Evolutionary conservation across 2,113 vertebrate species (phyloP), one percentile per base, ranked within the genome.

Genomic region (Gopherus flavomarginatus): DNA sequence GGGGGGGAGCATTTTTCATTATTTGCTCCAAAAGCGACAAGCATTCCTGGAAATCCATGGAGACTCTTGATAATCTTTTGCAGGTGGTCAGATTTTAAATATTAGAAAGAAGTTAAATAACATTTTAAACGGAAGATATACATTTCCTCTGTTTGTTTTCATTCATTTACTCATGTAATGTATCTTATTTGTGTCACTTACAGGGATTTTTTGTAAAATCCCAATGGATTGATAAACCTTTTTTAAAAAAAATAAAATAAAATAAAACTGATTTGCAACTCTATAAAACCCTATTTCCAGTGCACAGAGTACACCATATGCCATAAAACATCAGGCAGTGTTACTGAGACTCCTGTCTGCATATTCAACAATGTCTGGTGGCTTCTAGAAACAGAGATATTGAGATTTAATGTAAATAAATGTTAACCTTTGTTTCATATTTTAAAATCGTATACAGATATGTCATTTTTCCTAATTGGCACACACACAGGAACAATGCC

Each of bases 81-180:
- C 95, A 97, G 97, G 96, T 96, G 95, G 97, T 91, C 96, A 93
- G 90, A 89, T 94, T 97, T 97, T 94, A 95, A 97, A 94, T 93
- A 96, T 91, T 81, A 95, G 92, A 93, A 88, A 95, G 87, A 96
- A 90, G 42, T 57, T 29, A 92, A 94, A 89, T 78, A 95, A 89
- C n/a, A 1, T 92, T 95, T 69, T 89, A 88, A 95, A 96, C 95
- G 96, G 96, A 96, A 96, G 94, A 90, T 89, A 96, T 86, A 81
- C 89, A 96, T 90, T 95, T 90, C 92, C 88, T 95, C 93, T 93
- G 88, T 93, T 96, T 92, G 62, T 94, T 97, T 97, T 87, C 94
- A 65, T 93, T 87, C 22, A 88, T 95, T 88, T 90, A 90, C 82
- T 96, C 44, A 94, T 89, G 84, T 47, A 95, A 94, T 95, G 31